phyloP scores from a whole-genome alignment of 2,113 vertebrate genomes.

The Chascanopsetta lugubris region DNA sequence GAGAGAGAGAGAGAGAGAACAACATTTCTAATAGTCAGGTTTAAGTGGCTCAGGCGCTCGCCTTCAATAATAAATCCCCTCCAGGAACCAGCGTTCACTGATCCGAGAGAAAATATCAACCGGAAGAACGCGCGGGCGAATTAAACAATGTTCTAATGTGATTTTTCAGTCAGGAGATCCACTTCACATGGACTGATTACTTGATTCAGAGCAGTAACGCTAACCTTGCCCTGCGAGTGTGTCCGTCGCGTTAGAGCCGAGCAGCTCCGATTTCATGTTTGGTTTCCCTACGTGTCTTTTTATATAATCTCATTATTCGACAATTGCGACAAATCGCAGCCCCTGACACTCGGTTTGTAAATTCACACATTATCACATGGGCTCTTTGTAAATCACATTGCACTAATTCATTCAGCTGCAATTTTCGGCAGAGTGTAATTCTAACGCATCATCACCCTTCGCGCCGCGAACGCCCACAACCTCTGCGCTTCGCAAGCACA shows the following conservation, averaged over 20 bases:
- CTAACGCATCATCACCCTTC: conserved; percentile 20
- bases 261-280: neutral
- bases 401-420: conserved; percentile 15
- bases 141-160: neutral
- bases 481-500: conserved; percentile 8
- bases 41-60: neutral
- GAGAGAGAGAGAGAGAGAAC: too few relatives aligned
- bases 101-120: neutral
- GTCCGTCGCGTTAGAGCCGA: neutral
- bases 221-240: neutral
- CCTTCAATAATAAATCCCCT: neutral
- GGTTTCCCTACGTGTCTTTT: conserved; percentile 1
- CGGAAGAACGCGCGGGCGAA: rapidly evolving
- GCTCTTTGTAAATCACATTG: neutral
- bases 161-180: neutral
- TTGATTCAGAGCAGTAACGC: neutral
- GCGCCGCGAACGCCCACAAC: conserved; percentile 13
- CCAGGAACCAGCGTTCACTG: neutral
- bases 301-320: neutral
- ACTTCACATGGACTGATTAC: neutral
- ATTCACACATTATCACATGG: neutral
- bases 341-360: neutral
- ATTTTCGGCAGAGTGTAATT: conserved; percentile 11
- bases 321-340: neutral
- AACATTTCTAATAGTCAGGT: neutral